Conservation (phyloP, 2,113 vertebrate genomes). For the Phoenicopterus ruber region DNA sequence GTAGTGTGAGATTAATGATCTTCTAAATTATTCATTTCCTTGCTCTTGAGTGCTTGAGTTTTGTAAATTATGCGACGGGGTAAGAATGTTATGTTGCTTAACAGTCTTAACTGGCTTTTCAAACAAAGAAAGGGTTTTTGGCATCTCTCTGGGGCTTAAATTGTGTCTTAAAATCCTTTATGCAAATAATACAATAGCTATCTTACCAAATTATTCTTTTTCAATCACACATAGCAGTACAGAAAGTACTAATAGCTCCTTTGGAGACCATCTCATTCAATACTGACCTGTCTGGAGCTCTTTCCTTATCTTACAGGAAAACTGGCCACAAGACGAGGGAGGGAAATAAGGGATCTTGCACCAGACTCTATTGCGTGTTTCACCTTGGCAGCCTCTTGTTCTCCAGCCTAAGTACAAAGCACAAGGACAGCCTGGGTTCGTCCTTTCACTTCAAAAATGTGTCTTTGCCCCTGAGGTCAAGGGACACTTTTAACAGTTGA, state of each 20-base stretch:
- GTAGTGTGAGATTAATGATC: conserved; percentile 32
- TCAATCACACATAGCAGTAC: not conserved
- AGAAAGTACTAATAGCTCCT: not conserved
- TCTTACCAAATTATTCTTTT: not conserved
- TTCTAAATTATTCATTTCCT: conserved; percentile 50
- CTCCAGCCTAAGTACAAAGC: not conserved
- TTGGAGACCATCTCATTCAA: not conserved
- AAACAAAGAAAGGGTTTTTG: not conserved
- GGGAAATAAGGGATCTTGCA: not conserved
- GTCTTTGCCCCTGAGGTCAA: not conserved
- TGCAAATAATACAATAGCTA: not conserved
- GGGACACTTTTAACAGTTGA: not conserved
- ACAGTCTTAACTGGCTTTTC: conserved; percentile 19
- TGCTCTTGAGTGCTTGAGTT: not conserved
- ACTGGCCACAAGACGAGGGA: not conserved
- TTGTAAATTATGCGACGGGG: conserved; percentile 40
- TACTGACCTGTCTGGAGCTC: not conserved
- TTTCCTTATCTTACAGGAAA: not conserved
- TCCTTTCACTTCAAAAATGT: not conserved
- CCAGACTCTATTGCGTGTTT: not conserved
- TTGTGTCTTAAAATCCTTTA: not conserved
- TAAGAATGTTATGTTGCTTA: not conserved
- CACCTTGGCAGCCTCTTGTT: not conserved
- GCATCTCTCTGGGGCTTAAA: not conserved
- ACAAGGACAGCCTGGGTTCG: not conserved